phyloP scores from a whole-genome alignment of 2,888 invertebrate species.

The Pilophorus perplexus region DNA sequence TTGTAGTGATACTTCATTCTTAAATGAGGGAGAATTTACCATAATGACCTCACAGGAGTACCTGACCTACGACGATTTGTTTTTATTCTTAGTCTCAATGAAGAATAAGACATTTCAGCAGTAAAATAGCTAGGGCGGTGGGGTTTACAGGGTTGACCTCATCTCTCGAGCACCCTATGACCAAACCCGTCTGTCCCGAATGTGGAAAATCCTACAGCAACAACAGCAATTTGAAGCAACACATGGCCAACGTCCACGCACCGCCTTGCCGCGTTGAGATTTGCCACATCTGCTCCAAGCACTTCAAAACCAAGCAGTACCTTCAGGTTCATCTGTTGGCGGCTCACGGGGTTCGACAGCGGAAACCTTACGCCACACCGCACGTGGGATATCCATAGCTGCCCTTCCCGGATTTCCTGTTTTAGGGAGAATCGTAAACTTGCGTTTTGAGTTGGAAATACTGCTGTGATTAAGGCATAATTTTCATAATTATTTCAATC shows the following conservation, averaged over 20 bases:
- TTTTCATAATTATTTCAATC: too few species aligned
- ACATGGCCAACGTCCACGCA: slow-evolving; percentile 67
- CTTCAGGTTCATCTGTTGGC: slow-evolving; percentile 68
- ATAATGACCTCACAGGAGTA: too few species aligned
- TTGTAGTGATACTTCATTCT: too few species aligned
- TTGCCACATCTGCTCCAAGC: slow-evolving; percentile 65
- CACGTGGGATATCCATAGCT: too few species aligned
- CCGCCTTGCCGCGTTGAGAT: slow-evolving; percentile 61
- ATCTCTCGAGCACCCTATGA: slow-evolving; percentile 3
- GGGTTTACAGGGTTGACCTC: slow-evolving; percentile 45
- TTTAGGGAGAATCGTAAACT: too few species aligned
- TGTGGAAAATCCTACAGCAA: slow-evolving; percentile 68
- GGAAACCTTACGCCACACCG: slow-evolving; percentile 55
- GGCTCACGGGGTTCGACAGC: slow-evolving; percentile 64
- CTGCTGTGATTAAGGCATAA: too few species aligned
- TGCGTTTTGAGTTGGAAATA: too few species aligned
- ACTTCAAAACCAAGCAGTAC: slow-evolving; percentile 69
- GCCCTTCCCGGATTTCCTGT: too few species aligned
- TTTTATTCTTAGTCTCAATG: too few species aligned
- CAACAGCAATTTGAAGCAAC: slow-evolving; percentile 68
- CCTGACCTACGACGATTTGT: too few species aligned
- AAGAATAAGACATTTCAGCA: slow-evolving; percentile 25
- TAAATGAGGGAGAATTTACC: too few species aligned
- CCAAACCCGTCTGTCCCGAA: slow-evolving; percentile 64
- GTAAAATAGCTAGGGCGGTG: slow-evolving; percentile 45